These are phyloP conservation scores for Drosophila yakuba DNA, from an alignment of 1,140 invertebrate species.

Conservation along the genomic window DNA sequence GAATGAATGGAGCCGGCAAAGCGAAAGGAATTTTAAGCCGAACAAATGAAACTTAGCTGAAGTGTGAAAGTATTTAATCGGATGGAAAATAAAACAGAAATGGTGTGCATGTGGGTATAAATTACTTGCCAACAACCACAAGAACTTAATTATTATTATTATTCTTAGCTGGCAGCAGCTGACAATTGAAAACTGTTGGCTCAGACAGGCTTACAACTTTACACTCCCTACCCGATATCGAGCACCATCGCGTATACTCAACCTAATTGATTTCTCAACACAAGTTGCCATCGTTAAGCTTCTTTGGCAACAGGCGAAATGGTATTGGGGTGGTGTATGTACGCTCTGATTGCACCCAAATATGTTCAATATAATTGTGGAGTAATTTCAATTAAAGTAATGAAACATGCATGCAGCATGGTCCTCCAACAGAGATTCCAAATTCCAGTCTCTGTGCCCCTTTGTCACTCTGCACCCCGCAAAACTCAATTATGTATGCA, in stretches of 20 bases:
- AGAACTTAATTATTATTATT: slow-evolving; percentile 1
- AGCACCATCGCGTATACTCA: slow-evolving; percentile 24
- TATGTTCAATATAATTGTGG: slow-evolving; percentile 57
- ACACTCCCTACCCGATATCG: background rate
- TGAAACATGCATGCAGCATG: slow-evolving; percentile 54
- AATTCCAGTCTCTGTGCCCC: slow-evolving; percentile 6
- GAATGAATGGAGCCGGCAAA: background rate
- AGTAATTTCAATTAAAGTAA: slow-evolving; percentile 80
- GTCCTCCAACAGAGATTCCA: slow-evolving; percentile 11
- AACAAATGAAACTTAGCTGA: slow-evolving; percentile 5
- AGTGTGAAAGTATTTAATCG: slow-evolving; percentile 17
- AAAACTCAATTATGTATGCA: slow-evolving; percentile 69
- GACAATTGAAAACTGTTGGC: slow-evolving; percentile 3
- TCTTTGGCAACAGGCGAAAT: slow-evolving; percentile 17
- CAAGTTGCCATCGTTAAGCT: slow-evolving; percentile 17
- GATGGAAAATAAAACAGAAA: slow-evolving; percentile 3
- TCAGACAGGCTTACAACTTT: background rate
- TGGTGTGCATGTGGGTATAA: background rate
- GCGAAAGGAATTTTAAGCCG: slow-evolving; percentile 3
- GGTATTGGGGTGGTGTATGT: background rate
- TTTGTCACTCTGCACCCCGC: slow-evolving; percentile 13
- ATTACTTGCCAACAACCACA: background rate
- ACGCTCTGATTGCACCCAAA: slow-evolving; percentile 32
- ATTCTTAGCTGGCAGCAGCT: slow-evolving; percentile 5
- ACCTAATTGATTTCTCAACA: slow-evolving; percentile 53